Evolutionary conservation across 2,113 vertebrate species (phyloP).

Genomic region (Elgaria multicarinata): DNA sequence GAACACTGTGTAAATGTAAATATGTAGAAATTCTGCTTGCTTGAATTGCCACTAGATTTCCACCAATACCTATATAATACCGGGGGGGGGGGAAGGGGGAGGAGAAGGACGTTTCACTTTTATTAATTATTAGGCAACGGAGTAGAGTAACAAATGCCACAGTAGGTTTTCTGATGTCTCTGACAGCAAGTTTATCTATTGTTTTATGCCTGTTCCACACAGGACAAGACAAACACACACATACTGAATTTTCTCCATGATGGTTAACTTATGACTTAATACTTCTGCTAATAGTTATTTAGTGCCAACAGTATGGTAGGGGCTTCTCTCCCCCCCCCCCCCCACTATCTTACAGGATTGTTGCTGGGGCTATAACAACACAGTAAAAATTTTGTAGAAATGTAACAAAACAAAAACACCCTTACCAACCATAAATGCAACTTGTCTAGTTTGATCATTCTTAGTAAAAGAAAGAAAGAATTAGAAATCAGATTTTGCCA

Average conservation of each 20-base stretch:
- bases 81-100: neutral
- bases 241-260: neutral
- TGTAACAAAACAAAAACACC: neutral
- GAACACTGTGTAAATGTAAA: constrained; percentile 91
- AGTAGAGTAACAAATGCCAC: neutral
- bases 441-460: neutral
- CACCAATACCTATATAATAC: constrained; percentile 89
- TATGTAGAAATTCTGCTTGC: constrained; percentile 97
- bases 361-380: neutral
- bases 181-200: neutral
- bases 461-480: neutral
- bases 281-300: neutral
- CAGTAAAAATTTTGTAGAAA: neutral
- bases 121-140: constrained; percentile 1
- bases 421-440: neutral
- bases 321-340: too few relatives aligned
- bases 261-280: neutral
- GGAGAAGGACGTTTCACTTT: neutral
- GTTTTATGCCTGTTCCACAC: neutral
- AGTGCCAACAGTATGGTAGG: neutral
- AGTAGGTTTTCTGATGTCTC: neutral
- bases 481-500: constrained; percentile 3
- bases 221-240: neutral
- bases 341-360: too few relatives aligned
- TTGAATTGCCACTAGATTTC: constrained; percentile 97